Percentiles rank a stretch among this genome's conserved stretches.
Evolutionary conservation across 2,113 vertebrate species (phyloP).

Genomic region (Heterotis niloticus): DNA sequence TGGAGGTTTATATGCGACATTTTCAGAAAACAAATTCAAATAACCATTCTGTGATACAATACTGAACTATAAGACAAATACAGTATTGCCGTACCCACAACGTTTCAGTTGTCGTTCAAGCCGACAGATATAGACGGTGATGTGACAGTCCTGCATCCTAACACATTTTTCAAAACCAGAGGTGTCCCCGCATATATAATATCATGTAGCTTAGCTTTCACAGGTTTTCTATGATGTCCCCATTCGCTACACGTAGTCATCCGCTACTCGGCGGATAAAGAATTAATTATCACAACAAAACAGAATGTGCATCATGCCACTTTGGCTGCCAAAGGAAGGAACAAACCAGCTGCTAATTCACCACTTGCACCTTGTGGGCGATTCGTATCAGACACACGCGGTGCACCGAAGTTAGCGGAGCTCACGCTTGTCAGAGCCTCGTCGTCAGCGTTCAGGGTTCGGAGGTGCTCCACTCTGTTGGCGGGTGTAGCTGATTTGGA

Average conservation of each 20-base stretch:
- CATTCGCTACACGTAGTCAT: conserved; percentile 54
- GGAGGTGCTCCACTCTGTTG: not conserved
- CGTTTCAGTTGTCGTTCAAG: no score
- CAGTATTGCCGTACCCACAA: no score
- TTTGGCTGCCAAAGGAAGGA: conserved; percentile 45
- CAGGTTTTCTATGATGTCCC: conserved; percentile 35
- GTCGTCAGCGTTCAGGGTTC: not conserved
- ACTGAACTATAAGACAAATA: no score
- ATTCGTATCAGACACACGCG: conserved; percentile 27
- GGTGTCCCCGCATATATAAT: conserved; percentile 47
- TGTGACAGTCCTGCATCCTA: not conserved
- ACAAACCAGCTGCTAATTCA: conserved; percentile 30
- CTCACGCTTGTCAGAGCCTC: not conserved
- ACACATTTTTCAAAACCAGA: conserved; percentile 28
- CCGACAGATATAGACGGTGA: not conserved
- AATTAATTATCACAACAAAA: conserved; percentile 70
- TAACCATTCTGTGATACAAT: no score
- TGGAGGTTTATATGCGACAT: no score
- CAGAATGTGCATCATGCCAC: conserved; percentile 51
- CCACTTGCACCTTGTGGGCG: conserved; percentile 48
- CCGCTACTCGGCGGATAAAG: conserved; percentile 55
- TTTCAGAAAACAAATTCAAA: no score
- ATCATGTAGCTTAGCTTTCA: conserved; percentile 54
- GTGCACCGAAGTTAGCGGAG: not conserved
- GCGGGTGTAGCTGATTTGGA: not conserved